Base-by-base conservation (phyloP, 1,140 invertebrate species). In the Caenorhabditis inopinata region DNA sequence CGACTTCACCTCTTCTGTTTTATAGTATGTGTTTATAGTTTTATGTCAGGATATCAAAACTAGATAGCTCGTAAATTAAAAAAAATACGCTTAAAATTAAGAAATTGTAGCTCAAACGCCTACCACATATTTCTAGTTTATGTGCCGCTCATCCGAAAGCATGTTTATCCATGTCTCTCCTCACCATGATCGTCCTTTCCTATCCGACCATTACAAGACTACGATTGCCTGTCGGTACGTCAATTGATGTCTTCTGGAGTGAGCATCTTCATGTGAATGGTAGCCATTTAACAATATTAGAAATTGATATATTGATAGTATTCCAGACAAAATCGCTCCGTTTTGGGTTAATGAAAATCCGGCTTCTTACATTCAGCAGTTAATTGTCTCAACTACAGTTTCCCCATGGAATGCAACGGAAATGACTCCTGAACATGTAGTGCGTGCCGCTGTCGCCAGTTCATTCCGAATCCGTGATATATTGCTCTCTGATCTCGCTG, bases 171-270 rank as follows among this genome's bases (percentile, higher is more conserved):
- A 58, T 86, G 49, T 86, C 85, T 1, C 82, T 87, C 49, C 21
- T 85, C 16, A 85, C 83, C 14, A 84, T 86, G 29, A 12, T 86
- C 12, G 76, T 86, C 48, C 81, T 86, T 16, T 87, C 83, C 0
- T 86, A 87, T 78, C 85, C 85, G 25, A 86, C 85, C 2, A 48
- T 87, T 5, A 73, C 76, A 14, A 35, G 77, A n/a, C 25, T 87
- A 3, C 35, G 80, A 16, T 47, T 86, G 6, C 85, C 85, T 16
- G 81, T 81, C 18, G 84, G 79, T n/a, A 81, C 62, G 12, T 85
- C 85, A 7, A 85, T 87, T 68, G 85, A 86, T 51, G 84, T 85
- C 1, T 79, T 82, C 29, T 80, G 83, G 81, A 84, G 53, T 35
- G 49, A 68, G 25, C 42, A 35, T 68, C 47, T 68, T 2, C 45